Base-by-base conservation (phyloP, 2,113 vertebrate species). In the Stigmatopora nigra region DNA sequence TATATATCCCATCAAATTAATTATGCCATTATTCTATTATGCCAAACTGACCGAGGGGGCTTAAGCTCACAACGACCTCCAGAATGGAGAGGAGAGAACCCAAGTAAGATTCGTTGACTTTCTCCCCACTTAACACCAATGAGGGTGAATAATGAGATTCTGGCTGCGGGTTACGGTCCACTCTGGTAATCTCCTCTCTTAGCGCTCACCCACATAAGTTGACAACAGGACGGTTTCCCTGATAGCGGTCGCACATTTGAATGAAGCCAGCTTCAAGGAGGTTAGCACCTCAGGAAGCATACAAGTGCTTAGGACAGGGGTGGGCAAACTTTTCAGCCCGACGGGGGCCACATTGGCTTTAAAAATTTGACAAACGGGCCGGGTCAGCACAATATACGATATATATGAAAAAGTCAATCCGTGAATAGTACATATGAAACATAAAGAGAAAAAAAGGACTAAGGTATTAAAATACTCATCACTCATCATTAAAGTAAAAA, bases 11-110 rank as follows among this genome's bases (percentile, higher is more conserved):
- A 69, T 68, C 76, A 78, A 77, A 77, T 87, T 89, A 88, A 89
- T 89, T 88, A 87, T 85, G 68, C 84, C 72, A 86, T 88, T 88
- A 89, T 85, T 88, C 79, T 75, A 87, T 88, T 83, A 90, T 83
- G 81, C 70, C 77, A 80, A 75, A 77, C 69, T 83, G 78, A 70
- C 52, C 67, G 71, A 80, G 76, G 58, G 71, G 71, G 47, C 60
- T 64, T 15, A 52, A 58, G 65, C 69, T 65, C 31, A 48, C 12
- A 61, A 62, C 83, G 86, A 88, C 84, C 88, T 86, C 75, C 62
- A 78, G 56, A 70, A 68, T 10, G 22, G 67, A 75, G 65, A 73
- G 78, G 69, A 77, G 79, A 73, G 71, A 68, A 70, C 61, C 70
- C 67, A 69, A 68, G 68, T 61, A 75, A 74, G 73, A 69, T 25